These are phyloP conservation scores for Nomia melanderi DNA, from an alignment of 1,140 invertebrate genomes.

Conservation along the genomic window DNA sequence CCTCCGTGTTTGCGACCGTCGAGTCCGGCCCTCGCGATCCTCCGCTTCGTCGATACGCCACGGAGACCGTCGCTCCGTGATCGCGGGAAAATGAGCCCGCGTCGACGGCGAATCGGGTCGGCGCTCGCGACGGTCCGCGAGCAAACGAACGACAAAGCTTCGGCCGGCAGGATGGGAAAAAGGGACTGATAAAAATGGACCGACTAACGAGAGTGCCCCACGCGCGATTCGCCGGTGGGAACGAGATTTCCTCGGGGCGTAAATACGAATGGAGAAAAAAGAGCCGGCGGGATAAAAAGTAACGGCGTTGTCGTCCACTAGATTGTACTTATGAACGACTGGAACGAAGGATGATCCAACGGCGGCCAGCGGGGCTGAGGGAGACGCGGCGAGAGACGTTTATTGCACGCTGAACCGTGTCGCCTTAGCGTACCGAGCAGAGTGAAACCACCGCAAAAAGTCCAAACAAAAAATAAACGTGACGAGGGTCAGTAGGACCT, in stretches of 20 bases:
- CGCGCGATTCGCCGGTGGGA: constrained; percentile 27
- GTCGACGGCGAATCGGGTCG: no score
- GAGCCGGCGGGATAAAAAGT: constrained; percentile 40
- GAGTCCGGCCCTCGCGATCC: neutral
- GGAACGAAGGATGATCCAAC: constrained; percentile 54
- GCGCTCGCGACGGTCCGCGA: no score
- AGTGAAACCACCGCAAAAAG: constrained; percentile 45
- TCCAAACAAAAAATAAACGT: constrained; percentile 39
- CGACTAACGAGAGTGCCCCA: constrained; percentile 15
- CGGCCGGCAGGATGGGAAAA: neutral
- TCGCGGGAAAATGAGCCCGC: no score
- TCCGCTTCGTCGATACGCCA: neutral
- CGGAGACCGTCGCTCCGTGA: no score
- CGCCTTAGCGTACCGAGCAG: constrained; percentile 47
- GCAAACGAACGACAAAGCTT: no score
- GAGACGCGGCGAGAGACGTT: constrained; percentile 48
- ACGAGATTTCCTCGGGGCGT: constrained; percentile 41
- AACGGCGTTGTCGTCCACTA: constrained; percentile 38
- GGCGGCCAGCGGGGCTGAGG: constrained; percentile 15
- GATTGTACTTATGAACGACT: constrained; percentile 49
- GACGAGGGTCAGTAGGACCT: constrained; percentile 50
- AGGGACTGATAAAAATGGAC: constrained; percentile 1
- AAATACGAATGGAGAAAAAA: constrained; percentile 32
- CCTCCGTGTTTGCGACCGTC: neutral
- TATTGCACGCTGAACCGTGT: constrained; percentile 50